phyloP scores from a whole-genome alignment of 2,888 invertebrate species.

The Embidobia sp. region DNA sequence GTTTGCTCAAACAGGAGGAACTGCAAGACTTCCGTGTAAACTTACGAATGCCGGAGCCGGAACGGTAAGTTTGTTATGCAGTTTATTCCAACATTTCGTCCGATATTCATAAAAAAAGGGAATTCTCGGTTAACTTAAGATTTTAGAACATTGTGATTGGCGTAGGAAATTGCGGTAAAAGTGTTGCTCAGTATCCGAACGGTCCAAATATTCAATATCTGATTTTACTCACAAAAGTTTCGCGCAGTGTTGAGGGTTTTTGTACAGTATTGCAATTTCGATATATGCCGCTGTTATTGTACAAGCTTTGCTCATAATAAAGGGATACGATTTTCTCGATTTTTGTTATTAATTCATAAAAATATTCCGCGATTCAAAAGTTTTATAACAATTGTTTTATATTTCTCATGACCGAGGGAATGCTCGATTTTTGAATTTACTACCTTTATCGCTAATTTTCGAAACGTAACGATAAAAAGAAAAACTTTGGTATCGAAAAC shows the following conservation, averaged over 20 bases:
- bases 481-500: too few relatives aligned
- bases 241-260: constrained; percentile 5
- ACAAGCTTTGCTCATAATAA: not conserved
- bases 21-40: constrained; percentile 82
- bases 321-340: not conserved
- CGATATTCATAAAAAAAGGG: constrained; percentile 5
- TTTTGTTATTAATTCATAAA: too few relatives aligned
- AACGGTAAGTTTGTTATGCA: constrained; percentile 79
- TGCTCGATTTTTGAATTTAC: too few relatives aligned
- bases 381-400: too few relatives aligned
- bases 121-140: not conserved
- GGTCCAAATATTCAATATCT: constrained; percentile 21
- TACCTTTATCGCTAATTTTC: too few relatives aligned
- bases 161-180: too few relatives aligned
- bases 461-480: too few relatives aligned
- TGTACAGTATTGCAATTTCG: constrained; percentile 12
- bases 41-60: constrained; percentile 81
- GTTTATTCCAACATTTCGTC: constrained; percentile 13
- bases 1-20: constrained; percentile 82
- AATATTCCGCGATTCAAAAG: too few relatives aligned
- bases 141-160: too few relatives aligned
- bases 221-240: constrained; percentile 5
- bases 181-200: not conserved
- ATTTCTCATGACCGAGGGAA: too few relatives aligned
- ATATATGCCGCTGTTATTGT: not conserved